phyloP scores from a whole-genome alignment of 2,797 vertebrate species.

The Pangasius larnaudii region DNA sequence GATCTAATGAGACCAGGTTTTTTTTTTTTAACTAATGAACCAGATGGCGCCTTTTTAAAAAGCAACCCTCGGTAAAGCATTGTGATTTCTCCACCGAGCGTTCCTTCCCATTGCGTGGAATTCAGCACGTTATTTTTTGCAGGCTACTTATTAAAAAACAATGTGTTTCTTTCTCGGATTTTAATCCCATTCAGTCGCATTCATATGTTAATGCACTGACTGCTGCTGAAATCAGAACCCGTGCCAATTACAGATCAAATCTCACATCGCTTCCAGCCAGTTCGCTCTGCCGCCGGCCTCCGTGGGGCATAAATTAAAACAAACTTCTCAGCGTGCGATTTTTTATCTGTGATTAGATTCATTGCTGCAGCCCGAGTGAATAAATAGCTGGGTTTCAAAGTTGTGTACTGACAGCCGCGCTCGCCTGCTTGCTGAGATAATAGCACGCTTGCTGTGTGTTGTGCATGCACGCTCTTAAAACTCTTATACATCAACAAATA shows the following conservation, averaged over 20 bases:
- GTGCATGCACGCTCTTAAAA: slow-evolving; percentile 23
- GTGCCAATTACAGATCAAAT: slow-evolving; percentile 48
- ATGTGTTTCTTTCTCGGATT: slow-evolving; percentile 27
- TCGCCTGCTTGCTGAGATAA: slow-evolving; percentile 29
- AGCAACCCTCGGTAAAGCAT: not conserved
- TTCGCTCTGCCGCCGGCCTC: slow-evolving; percentile 40
- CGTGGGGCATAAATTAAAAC: slow-evolving; percentile 56
- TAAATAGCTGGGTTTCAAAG: slow-evolving; percentile 51
- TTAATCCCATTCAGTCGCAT: slow-evolving; percentile 38
- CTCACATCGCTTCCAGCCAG: slow-evolving; percentile 41
- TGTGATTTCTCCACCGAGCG: not conserved
- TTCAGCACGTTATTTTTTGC: not conserved
- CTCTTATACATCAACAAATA: slow-evolving; percentile 33
- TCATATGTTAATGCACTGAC: slow-evolving; percentile 40
- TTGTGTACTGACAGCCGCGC: slow-evolving; percentile 25
- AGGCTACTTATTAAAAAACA: slow-evolving; percentile 39
- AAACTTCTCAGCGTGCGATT: slow-evolving; percentile 43
- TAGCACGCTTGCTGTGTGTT: slow-evolving; percentile 26
- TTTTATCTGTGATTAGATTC: slow-evolving; percentile 42
- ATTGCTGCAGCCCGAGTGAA: slow-evolving; percentile 35
- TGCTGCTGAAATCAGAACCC: slow-evolving; percentile 42
- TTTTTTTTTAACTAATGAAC: not conserved
- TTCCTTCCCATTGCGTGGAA: not conserved
- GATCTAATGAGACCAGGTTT: not conserved
- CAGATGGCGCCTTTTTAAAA: not conserved